Evolutionary conservation across 2,113 vertebrate species (phyloP), one percentile per base, ranked within the genome.

Genomic region (Pitta sordida): DNA sequence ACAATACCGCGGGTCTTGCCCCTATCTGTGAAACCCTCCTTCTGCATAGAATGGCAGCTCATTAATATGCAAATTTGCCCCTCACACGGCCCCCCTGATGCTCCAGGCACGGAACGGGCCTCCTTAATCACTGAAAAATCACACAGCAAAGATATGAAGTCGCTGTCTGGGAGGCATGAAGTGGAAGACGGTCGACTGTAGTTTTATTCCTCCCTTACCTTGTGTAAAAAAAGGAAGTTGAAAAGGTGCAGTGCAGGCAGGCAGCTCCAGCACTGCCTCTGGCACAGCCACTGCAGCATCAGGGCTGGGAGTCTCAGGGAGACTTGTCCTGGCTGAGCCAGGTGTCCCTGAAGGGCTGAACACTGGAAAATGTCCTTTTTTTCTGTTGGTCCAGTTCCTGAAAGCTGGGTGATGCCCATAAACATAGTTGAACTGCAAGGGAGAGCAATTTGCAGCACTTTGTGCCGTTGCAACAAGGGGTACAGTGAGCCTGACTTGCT

Each of bases 401-500:
- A 23, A 29, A 59, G 74, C 30, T 24, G 52, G 7, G 10, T 22
- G 32, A 26, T 22, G 32, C 39, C 56, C 30, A 4, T 0, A 3
- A 21, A 14, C 39, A 7, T 3, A 3, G 15, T 64, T 13, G 56
- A 22, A 19, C 21, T 13, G 21, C 7, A 1, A 0, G 11, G 24
- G 29, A 60, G 46, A 19, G n/a, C 73, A 7, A 0, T 0, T 58
- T 30, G 63, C 86, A 22, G 34, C 17, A 3, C 26, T n/a, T 36
- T 3, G 30, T 27, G 78, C 27, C 2, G 0, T 1, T 4, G n/a
- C 41, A 24, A 1, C 4, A 17, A 26, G 37, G 22, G 43, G 37
- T 0, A 1, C 5, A 6, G 80, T 20, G 36, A n/a, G 16, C 75
- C 55, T 11, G 71, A 0, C 3, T 29, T 2, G 65, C 0, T 3